Percentiles rank a stretch among this genome's conserved stretches.
phyloP scores from a whole-genome alignment of 2,888 invertebrate genomes.

The Arenicola marina region DNA sequence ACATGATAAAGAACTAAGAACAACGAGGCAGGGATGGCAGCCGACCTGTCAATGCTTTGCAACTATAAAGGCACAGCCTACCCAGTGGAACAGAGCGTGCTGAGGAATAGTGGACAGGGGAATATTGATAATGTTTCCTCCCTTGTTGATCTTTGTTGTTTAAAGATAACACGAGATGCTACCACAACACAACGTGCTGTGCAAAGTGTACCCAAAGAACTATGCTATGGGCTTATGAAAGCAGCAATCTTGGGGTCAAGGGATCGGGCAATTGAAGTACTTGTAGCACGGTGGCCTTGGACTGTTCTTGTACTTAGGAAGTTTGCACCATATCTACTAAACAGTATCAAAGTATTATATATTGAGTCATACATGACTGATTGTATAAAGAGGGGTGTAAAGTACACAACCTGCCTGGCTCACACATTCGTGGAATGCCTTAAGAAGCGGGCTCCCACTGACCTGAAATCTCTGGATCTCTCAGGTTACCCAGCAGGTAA shows the following conservation, averaged over 20 bases:
- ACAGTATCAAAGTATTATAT: slow-evolving; percentile 42
- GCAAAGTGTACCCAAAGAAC: slow-evolving; percentile 38
- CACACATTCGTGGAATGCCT: slow-evolving; percentile 54
- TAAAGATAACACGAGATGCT: slow-evolving; percentile 45
- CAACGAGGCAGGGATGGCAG: too few relatives aligned
- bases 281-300: slow-evolving; percentile 49
- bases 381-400: slow-evolving; percentile 43
- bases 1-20: too few relatives aligned
- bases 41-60: not conserved
- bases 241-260: slow-evolving; percentile 45
- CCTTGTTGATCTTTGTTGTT: slow-evolving; percentile 43
- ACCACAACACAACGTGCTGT: slow-evolving; percentile 38
- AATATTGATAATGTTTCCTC: slow-evolving; percentile 25
- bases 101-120: too few relatives aligned
- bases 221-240: slow-evolving; percentile 43
- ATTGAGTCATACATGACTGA: slow-evolving; percentile 39
- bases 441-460: slow-evolving; percentile 42
- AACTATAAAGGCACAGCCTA: slow-evolving; percentile 2
- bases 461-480: slow-evolving; percentile 49
- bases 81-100: not conserved
- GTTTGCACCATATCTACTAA: slow-evolving; percentile 47
- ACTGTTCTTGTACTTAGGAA: slow-evolving; percentile 41
- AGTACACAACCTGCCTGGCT: slow-evolving; percentile 53
- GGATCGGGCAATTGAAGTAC: slow-evolving; percentile 48
- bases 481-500: slow-evolving; percentile 56